Evolutionary conservation across 2,888 invertebrate genomes (phyloP), one percentile per base, ranked within the genome.

Genomic region (Pachliopta kotzebuea): DNA sequence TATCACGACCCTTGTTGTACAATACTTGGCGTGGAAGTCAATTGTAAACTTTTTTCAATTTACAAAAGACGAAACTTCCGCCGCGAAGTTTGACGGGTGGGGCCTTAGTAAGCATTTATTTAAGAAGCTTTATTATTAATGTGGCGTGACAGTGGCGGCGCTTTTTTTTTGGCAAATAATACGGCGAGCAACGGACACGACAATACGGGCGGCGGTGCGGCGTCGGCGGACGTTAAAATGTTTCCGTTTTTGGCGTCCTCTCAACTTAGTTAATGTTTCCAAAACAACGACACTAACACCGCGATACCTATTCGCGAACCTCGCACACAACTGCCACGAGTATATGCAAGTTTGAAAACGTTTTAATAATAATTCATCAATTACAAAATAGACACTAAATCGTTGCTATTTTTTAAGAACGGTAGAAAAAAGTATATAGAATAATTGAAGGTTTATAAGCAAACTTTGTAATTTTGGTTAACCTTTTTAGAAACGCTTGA

Each of bases 181-280:
- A 79, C 61, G 26, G 62, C 26, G 23, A 76, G 79, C 77, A 14
- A 79, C 76, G 78, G 78, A 75, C 77, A 80, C 78, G 82, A 82
- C 86, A 85, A 86, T 82, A 83, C 72, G 76, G 80, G 78, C 76
- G 73, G 76, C 69, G 74, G 74, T 77, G 70, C 66, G 69, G 67
- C 68, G 77, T 70, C 78, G 75, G 75, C 74, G 69, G 77, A 81
- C 80, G 80, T 78, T 85, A 85, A 88, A 89, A 88, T 83, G 87
- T 80, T 85, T 85, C 85, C 86, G 84, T 83, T 89, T 89, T 88
- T 88, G 90, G 90, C 90, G 80, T 80, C 73, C 88, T 83, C 84
- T 88, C 89, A 90, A 90, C 79, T 88, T 85, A 85, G 88, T 89
- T 89, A 89, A 90, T 90, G 88, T 85, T 86, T 77, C 80, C 83